Evolutionary conservation across 2,888 invertebrate species (phyloP).

Genomic region (Camponotus fellah): DNA sequence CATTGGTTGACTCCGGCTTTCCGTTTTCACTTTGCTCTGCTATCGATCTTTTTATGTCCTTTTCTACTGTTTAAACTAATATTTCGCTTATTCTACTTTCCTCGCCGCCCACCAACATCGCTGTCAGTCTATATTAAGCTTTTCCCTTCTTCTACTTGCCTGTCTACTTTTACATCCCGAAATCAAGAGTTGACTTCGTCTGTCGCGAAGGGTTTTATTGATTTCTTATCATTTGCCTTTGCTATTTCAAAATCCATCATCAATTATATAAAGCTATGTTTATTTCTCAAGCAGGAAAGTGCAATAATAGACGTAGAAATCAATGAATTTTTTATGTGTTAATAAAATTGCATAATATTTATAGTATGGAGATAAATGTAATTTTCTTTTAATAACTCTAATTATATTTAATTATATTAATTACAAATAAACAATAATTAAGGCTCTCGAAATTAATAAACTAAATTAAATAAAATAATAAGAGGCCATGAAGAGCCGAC

Average conservation of each 20-base stretch:
- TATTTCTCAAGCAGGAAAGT: neutral
- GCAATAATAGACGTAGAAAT: neutral
- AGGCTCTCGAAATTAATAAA: no score
- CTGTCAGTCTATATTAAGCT: conserved; percentile 4
- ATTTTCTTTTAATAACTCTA: neutral
- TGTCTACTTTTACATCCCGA: conserved; percentile 1
- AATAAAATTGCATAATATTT: neutral
- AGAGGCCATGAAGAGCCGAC: no score
- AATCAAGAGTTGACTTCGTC: neutral
- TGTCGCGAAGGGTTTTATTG: neutral
- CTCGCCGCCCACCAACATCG: neutral
- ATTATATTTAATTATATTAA: neutral
- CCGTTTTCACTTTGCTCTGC: neutral
- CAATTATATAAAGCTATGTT: neutral
- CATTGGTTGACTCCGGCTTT: neutral
- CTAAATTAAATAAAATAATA: no score
- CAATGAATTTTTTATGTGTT: neutral
- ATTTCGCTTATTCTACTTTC: neutral
- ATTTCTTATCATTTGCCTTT: neutral
- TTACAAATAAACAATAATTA: no score
- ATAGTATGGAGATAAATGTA: neutral
- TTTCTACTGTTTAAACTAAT: conserved; percentile 18
- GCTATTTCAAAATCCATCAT: neutral
- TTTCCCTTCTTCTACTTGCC: neutral
- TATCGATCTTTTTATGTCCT: neutral